Evolutionary conservation across 2,888 invertebrate species (phyloP), one percentile per base, ranked within the genome.

Genomic region (Apotomis turbidana): DNA sequence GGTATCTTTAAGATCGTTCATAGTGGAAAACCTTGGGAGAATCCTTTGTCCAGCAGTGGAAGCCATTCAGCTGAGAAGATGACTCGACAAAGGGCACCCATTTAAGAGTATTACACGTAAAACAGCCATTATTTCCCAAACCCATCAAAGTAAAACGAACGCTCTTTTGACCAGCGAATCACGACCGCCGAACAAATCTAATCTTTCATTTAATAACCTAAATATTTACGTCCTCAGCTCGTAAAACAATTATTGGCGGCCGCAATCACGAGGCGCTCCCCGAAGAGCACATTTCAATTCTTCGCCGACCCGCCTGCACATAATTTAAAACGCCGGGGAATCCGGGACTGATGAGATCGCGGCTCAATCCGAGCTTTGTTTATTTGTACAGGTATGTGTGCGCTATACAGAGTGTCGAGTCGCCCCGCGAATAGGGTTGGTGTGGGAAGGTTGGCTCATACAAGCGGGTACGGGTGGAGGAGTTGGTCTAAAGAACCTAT

Each of bases 291-390:
- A 51, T 68, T 68, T 68, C 68, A 68, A 59, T 68, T 68, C 59
- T 68, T 59, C 15, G 10, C 55, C 46, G 54, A 54, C 68, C 68
- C 49, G 36, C 15, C 49, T 15, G 38, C 64, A 60, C 46, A 71
- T 71, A 66, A 70, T 71, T 71, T 71, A 71, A 66, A 71, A 66
- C 66, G 36, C 54, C 4, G 13, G 66, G 64, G 70, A 66, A 54
- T 15, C 46, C 36, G 49, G 69, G 54, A 60, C 54, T 59, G 70
- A 64, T 70, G 66, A 66, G 59, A 63, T 63, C 69, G 46, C 6
- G 54, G 12, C 64, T 70, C 58, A 46, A 15, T 55, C 4, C 12
- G 13, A 38, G 13, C 41, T 36, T 52, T 59, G 52, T 66, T 70
- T 63, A 51, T 46, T 13, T 44, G 41, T 10, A 15, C 9, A 27